Evolutionary conservation across 2,113 vertebrate genomes (phyloP), one percentile per base, ranked within the genome.

Genomic region (Pipra filicauda): DNA sequence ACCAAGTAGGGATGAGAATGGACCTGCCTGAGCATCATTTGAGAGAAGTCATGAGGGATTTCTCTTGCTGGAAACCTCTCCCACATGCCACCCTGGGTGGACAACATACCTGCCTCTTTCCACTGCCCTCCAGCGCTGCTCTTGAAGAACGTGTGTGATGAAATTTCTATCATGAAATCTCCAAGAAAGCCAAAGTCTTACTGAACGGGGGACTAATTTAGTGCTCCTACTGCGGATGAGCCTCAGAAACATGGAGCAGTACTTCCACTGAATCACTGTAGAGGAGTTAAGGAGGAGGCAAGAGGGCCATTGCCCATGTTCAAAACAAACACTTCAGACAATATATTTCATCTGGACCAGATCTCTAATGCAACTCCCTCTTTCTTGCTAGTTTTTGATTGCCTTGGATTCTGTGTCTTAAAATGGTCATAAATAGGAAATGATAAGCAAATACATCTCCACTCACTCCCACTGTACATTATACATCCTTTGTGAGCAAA

Each of bases 141-240:
- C 59, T 27, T 54, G 31, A 81, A 72, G 28, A 82, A 77, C 0
- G 0, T 0, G 0, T 4, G n/a, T 4, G 3, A 72, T 28, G 62
- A 69, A 69, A 72, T 44, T 41, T 70, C 54, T 39, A 48, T 5
- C 43, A 22, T 0, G 0, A 73, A 44, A 69, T 41, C 69, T 52
- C 65, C 59, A 83, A 73, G 23, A 73, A 80, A 83, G 15, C 15
- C 52, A 21, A 64, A 48, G 18, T 23, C 44, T 39, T 83, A n/a
- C 44, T 48, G 49, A 66, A 61, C 1, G 24, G 37, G 37, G 15
- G 24, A 70, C 31, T 80, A 15, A 70, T 74, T 77, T 41, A 48
- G 44, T 20, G 19, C 15, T 73, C 19, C 31, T 20, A 30, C 12
- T 49, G 37, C 26, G 66, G 16, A 52, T 7, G 9, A 87, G 41